phyloP scores from a whole-genome alignment of 2,797 vertebrate genomes.

The Heterohyrax brucei region DNA sequence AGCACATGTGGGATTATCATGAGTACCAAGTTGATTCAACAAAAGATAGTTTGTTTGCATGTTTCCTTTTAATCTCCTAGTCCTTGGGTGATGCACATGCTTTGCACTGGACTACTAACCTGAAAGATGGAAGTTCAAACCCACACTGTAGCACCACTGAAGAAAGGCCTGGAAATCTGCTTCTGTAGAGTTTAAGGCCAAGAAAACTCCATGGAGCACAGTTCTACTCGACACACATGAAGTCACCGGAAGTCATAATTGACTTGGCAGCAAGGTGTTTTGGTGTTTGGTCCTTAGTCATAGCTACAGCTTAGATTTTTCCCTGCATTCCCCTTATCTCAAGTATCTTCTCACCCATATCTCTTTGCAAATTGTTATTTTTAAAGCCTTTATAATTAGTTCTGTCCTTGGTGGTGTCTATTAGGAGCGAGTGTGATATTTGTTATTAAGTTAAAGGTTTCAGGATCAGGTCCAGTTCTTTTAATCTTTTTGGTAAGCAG shows the following conservation, averaged over 20 bases:
- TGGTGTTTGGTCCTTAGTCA: not conserved
- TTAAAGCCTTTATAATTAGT: not conserved
- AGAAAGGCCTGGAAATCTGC: not conserved
- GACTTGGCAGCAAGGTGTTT: not conserved
- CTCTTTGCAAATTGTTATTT: constrained; percentile 52
- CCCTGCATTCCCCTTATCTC: not conserved
- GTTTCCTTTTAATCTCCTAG: not conserved
- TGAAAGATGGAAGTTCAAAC: not conserved
- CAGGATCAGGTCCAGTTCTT: constrained; percentile 70
- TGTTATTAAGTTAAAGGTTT: constrained; percentile 76
- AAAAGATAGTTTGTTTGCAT: not conserved
- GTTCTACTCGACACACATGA: not conserved
- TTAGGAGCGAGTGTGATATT: constrained; percentile 49
- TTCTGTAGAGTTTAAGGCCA: not conserved
- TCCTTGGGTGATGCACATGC: not conserved
- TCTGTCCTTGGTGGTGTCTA: constrained; percentile 72
- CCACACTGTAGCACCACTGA: not conserved
- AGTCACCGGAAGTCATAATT: not conserved
- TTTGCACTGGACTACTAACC: not conserved
- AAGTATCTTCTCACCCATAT: not conserved
- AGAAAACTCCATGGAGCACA: not conserved
- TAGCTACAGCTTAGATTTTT: not conserved
- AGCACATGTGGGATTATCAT: not conserved
- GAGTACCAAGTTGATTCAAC: not conserved
- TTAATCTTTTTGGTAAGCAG: constrained; percentile 74